Evolutionary conservation across 64 coral and sea anemone genomes (phyloP).

Genomic region (Porites lutea): DNA sequence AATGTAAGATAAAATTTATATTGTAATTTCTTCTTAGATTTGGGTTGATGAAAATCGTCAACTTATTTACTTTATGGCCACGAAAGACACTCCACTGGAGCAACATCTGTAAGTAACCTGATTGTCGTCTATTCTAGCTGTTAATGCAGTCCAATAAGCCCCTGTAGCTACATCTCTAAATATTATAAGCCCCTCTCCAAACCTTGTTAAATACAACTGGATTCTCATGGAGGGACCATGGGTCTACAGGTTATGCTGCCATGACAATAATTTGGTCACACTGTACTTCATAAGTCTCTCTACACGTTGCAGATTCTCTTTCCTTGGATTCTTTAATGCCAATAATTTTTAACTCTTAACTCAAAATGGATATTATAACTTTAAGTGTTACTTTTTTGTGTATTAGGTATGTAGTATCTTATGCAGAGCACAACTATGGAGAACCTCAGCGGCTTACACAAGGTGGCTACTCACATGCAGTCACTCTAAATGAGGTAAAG

Average conservation of each 20-base stretch:
- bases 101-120: slow-evolving; percentile 91
- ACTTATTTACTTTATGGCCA: slow-evolving; percentile 95
- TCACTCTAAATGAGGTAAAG: slow-evolving; percentile 74
- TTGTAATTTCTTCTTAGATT: slow-evolving; percentile 54
- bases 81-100: slow-evolving; percentile 92
- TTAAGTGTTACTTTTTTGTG: not conserved
- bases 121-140: not conserved
- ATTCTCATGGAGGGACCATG: no score
- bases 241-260: no score
- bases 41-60: slow-evolving; percentile 92
- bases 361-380: not conserved
- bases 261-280: no score
- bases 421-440: slow-evolving; percentile 3
- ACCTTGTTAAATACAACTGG: no score
- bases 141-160: not conserved
- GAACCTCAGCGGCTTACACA: slow-evolving; percentile 63
- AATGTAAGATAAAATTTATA: no score
- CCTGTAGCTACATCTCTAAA: not conserved
- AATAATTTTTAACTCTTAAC: no score
- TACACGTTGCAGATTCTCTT: no score
- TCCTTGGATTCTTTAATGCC: no score
- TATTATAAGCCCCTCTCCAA: no score
- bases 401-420: slow-evolving; percentile 77
- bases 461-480: slow-evolving; percentile 56
- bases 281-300: no score